phyloP scores from a whole-genome alignment of 2,888 invertebrate genomes.

The Tolmerus cingulatus region DNA sequence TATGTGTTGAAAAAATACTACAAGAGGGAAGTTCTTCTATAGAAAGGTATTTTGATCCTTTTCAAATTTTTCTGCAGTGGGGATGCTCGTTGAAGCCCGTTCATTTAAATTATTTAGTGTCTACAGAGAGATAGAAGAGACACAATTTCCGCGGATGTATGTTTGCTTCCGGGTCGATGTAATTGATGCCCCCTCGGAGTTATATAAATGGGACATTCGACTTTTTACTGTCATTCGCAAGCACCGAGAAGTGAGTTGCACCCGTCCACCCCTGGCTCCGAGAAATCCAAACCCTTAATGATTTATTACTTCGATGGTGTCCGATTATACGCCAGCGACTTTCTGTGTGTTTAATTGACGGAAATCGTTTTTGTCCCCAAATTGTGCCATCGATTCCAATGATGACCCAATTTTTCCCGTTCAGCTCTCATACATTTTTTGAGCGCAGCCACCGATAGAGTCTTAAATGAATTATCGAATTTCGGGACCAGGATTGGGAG shows the following conservation, averaged over 20 bases:
- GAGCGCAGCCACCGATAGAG: neutral
- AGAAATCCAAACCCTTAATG: neutral
- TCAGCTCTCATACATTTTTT: neutral
- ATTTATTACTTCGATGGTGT: conserved; percentile 14
- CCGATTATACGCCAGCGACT: neutral
- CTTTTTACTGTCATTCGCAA: neutral
- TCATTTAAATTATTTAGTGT: neutral
- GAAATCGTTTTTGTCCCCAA: neutral
- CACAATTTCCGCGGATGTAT: neutral
- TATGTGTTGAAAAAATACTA: no score
- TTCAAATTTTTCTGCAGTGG: neutral
- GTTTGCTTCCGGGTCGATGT: neutral
- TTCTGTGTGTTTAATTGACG: neutral
- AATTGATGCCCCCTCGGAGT: neutral
- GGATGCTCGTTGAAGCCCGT: no score
- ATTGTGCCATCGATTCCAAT: conserved; percentile 2
- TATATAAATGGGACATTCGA: neutral
- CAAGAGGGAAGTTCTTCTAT: no score
- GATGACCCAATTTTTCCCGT: neutral
- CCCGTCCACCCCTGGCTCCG: neutral
- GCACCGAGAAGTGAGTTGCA: neutral
- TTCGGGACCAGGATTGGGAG: neutral
- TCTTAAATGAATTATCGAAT: neutral
- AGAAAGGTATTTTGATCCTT: neutral
- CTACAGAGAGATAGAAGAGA: neutral